Base-by-base conservation (phyloP, 2,888 invertebrate genomes). In the Himalopsyche tibetana region DNA sequence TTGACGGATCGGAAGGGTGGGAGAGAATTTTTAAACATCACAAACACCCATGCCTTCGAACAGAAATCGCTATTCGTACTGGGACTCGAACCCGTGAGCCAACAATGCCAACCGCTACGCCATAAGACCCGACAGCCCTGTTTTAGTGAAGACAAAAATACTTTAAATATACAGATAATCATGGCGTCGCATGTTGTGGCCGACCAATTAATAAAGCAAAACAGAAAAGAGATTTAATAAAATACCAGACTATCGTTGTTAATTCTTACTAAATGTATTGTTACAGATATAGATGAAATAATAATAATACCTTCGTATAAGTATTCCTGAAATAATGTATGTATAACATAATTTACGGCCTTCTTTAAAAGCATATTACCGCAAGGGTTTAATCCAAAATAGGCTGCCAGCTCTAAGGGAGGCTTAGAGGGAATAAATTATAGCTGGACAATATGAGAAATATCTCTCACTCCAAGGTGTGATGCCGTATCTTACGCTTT, bases 371-470 rank as follows among this genome's bases (percentile, higher is more conserved):
- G 63, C 63, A 63, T 63, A 63, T 19, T 63, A 63, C 63, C 63
- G 63, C 63, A 63, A 63, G 63, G 63, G 63, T 63, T 63, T 63
- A 63, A 63, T 63, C 63, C 63, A 63, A 63, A 63, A 19, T 63
- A 63, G 19, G 19, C 63, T 2, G 63, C 19, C 19, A 19, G 19
- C 63, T 63, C 63, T 63, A 63, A 28, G 63, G 63, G 63, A 63
- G 63, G 63, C 63, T 63, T 63, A 63, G 74, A 79, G 51, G 15
- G 83, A 74, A 83, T 83, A 83, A 83, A 83, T 83, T 74, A 83
- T 83, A 55, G 83, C 79, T 42, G 83, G 83, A 83, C 83, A 83
- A 83, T 83, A 69, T 83, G 83, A 56, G 83, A 83, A 19, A 63
- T 19, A 12, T 2, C 6, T 19, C 63, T 4, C 63, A 19, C 8